Conservation (phyloP, 1,140 invertebrate species). For the Cepaea nemoralis region DNA sequence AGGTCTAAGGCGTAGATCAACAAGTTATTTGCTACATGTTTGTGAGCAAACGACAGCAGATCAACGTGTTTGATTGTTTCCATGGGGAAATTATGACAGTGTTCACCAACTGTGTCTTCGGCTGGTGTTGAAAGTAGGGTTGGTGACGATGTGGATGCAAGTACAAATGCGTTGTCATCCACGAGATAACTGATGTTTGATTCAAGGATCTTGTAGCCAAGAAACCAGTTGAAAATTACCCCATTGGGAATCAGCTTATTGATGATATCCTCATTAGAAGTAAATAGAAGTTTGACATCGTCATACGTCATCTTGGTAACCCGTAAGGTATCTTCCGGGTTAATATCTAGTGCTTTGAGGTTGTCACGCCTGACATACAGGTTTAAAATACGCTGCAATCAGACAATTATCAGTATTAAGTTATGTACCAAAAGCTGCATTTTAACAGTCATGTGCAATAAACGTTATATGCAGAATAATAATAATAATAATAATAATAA, state of each 20-base stretch:
- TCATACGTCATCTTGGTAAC: neutral
- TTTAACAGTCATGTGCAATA: too few species aligned
- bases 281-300: slow-evolving; percentile 3
- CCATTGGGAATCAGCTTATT: neutral
- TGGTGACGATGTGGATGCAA: neutral
- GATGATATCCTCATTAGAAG: neutral
- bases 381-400: neutral
- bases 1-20: neutral
- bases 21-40: neutral
- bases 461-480: too few species aligned
- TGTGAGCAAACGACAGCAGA: neutral
- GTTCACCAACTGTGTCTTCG: neutral
- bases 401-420: too few species aligned
- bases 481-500: too few species aligned
- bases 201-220: neutral
- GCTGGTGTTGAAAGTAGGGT: neutral
- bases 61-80: neutral
- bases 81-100: neutral
- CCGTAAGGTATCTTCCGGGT: neutral
- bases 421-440: too few species aligned
- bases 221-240: neutral
- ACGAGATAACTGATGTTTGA: neutral
- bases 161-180: neutral
- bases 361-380: neutral
- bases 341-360: neutral